Percentiles rank a stretch among this genome's conserved stretches.
These are phyloP conservation scores for Dyspetes luteomarginatus DNA, from an alignment of 2,888 invertebrate species.

Conservation along the genomic window DNA sequence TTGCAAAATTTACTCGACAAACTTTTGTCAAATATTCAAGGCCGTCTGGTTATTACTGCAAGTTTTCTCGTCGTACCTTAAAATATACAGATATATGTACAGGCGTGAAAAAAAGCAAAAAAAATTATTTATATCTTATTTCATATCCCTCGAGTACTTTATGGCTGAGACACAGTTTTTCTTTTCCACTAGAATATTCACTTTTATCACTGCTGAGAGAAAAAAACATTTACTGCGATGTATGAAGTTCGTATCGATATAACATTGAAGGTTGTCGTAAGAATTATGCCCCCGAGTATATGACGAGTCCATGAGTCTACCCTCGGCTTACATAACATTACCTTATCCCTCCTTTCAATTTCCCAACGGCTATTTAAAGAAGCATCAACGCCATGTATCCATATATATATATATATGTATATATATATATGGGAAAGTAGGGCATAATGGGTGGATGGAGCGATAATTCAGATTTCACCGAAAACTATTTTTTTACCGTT, in stretches of 20 bases:
- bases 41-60: not conserved
- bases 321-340: not conserved
- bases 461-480: too few species aligned
- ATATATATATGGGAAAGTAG: not conserved
- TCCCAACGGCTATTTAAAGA: not conserved
- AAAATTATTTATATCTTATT: too few species aligned
- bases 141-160: too few species aligned
- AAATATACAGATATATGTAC: too few species aligned
- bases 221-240: too few species aligned
- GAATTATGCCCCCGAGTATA: not conserved
- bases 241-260: too few species aligned
- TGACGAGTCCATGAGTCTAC: not conserved
- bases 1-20: not conserved
- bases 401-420: not conserved
- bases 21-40: constrained; percentile 20
- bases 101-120: too few species aligned
- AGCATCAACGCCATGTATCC: not conserved
- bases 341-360: not conserved
- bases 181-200: too few species aligned
- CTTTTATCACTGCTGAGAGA: too few species aligned
- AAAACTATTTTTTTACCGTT: too few species aligned
- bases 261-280: not conserved
- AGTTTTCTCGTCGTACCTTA: not conserved
- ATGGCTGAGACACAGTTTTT: too few species aligned
- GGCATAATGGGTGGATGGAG: too few species aligned